These are phyloP conservation scores for Jordanella pulchra DNA, from an alignment of 2,797 vertebrate species.

Conservation along the genomic window DNA sequence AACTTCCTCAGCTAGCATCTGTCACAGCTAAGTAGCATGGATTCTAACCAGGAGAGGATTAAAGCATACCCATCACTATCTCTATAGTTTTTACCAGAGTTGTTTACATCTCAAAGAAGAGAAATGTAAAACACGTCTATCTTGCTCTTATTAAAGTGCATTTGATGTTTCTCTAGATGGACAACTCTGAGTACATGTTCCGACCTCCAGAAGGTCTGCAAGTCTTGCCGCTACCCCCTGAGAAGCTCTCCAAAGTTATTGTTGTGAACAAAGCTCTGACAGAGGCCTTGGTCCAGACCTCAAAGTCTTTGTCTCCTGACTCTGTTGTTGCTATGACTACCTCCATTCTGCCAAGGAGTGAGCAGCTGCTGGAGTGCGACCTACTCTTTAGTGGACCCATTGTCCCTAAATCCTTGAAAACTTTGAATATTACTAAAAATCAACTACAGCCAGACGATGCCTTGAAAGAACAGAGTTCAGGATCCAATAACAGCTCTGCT, in stretches of 20 bases:
- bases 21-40: neutral
- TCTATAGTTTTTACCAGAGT: neutral
- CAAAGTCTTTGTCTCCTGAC: constrained; percentile 22
- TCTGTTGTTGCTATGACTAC: constrained; percentile 15
- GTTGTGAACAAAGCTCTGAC: constrained; percentile 74
- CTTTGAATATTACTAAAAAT: constrained; percentile 4
- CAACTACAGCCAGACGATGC: constrained; percentile 11
- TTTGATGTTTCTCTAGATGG: constrained; percentile 78
- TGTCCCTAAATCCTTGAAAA: constrained; percentile 38
- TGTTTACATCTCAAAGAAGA: neutral
- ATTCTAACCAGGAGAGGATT: neutral
- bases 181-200: constrained; percentile 87
- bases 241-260: constrained; percentile 86
- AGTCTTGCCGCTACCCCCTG: constrained; percentile 83
- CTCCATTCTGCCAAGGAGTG: constrained; percentile 14
- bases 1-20: neutral
- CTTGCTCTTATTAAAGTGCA: neutral
- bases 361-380: constrained; percentile 34
- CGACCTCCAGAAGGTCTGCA: constrained; percentile 76
- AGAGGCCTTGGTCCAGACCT: constrained; percentile 53
- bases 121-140: neutral
- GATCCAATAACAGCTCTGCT: constrained; percentile 44
- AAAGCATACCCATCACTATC: too few species aligned
- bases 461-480: constrained; percentile 19
- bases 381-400: constrained; percentile 42